phyloP scores from a whole-genome alignment of 2,888 invertebrate genomes.

The Callyntrura guangdongensis region DNA sequence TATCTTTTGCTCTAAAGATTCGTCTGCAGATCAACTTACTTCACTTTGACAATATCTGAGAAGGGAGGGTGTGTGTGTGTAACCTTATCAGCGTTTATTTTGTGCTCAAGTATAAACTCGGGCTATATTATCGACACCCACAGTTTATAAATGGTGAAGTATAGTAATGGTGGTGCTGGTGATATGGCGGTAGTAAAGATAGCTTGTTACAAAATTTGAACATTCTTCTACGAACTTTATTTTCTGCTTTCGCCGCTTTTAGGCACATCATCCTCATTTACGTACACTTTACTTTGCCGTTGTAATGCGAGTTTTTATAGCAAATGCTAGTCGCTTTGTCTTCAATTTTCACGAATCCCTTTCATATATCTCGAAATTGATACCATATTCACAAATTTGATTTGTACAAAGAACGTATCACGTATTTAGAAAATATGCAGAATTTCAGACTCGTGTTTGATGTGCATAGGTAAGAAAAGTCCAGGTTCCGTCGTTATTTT shows the following conservation, averaged over 20 bases:
- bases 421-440: too few relatives aligned
- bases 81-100: slow-evolving; percentile 16
- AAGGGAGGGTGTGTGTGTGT: background rate
- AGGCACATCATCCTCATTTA: slow-evolving; percentile 12
- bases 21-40: slow-evolving; percentile 35
- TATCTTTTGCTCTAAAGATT: slow-evolving; percentile 14
- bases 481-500: too few relatives aligned
- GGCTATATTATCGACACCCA: slow-evolving; percentile 34
- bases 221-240: background rate
- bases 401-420: too few relatives aligned
- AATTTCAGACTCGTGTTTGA: too few relatives aligned
- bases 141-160: background rate
- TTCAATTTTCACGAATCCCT: background rate
- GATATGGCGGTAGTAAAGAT: background rate
- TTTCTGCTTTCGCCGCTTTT: background rate
- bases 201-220: slow-evolving; percentile 12
- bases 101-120: background rate
- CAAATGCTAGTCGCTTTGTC: background rate
- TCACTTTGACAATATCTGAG: slow-evolving; percentile 31
- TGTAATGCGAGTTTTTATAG: slow-evolving; percentile 21
- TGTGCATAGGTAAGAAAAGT: too few relatives aligned
- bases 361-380: background rate
- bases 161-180: background rate
- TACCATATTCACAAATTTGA: too few relatives aligned
- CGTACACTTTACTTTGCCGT: background rate